Evolutionary conservation across 2,113 vertebrate genomes (phyloP), one percentile per base, ranked within the genome.

Genomic region (Aegotheles bennettii): DNA sequence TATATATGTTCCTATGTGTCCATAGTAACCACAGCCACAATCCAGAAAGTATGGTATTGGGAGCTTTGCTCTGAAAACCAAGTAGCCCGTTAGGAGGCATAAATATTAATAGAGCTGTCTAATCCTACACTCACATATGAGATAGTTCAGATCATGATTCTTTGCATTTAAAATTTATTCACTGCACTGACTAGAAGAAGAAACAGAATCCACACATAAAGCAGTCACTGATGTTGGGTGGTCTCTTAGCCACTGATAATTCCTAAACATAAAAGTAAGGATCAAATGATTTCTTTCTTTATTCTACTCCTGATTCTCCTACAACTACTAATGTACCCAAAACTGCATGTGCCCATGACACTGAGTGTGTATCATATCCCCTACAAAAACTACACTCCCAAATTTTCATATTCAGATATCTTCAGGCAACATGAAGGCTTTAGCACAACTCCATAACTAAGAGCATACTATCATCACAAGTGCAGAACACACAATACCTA

Each of bases 21-120:
- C 74, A 71, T 10, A 87, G 90, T 87, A 94, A 93, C 90, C 65
- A 59, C 69, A 91, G 89, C 65, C 81, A 75, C 71, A 89, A 87
- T 77, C 73, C 77, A 87, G 77, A 21, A 89, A 87, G 65, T 24
- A 53, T 13, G 31, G 87, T 57, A 84, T 68, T 86, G 74, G 90
- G 78, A 96, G 93, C 65, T 91, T 86, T 84, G 87, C 94, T 91
- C 91, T 94, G 96, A 93, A 95, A 97, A 95, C 82, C 94, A 95
- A 95, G 89, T 79, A 94, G 87, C 81, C 95, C 81, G 87, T 96
- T 97, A 96, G 78, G 80, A 94, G 57, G 57, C 81, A 96, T 97
- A 97, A 97, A 97, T 97, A 97, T 97, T 96, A 97, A 97, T 95
- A 95, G 89, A 91, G 48, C 94, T 91, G 91, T 95, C 95, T 96